Evolutionary conservation across 1,140 invertebrate genomes (phyloP).

Genomic region (Drosophila takahashii): DNA sequence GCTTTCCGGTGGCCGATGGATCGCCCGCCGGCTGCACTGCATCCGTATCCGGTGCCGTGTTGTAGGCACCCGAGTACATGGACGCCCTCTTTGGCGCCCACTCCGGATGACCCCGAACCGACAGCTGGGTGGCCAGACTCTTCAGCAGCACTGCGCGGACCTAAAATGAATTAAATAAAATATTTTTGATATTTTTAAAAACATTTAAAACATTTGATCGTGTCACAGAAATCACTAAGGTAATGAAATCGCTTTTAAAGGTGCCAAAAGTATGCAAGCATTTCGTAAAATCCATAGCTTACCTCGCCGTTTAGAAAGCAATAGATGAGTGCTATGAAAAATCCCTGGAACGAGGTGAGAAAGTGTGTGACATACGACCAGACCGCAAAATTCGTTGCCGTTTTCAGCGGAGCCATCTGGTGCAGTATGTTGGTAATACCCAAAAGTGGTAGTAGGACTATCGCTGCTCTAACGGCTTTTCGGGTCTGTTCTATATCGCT

Average conservation of each 20-base stretch:
- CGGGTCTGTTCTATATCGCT: slow-evolving; percentile 93
- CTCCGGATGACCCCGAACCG: slow-evolving; percentile 85
- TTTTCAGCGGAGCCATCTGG: slow-evolving; percentile 89
- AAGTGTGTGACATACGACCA: slow-evolving; percentile 94
- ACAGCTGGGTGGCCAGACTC: slow-evolving; percentile 86
- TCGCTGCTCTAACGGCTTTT: slow-evolving; percentile 92
- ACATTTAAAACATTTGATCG: too few species aligned
- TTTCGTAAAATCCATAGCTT: slow-evolving; percentile 52
- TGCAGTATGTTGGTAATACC: slow-evolving; percentile 92
- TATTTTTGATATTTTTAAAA: too few species aligned
- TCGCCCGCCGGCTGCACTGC: slow-evolving; percentile 59
- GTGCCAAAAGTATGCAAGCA: too few species aligned
- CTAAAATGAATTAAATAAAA: slow-evolving; percentile 65
- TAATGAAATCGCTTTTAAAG: too few species aligned
- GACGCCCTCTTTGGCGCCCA: slow-evolving; percentile 85
- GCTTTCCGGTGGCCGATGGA: slow-evolving; percentile 40
- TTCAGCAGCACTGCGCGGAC: slow-evolving; percentile 87
- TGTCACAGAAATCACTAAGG: too few species aligned
- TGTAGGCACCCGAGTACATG: slow-evolving; percentile 84
- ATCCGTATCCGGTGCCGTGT: slow-evolving; percentile 80
- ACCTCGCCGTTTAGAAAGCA: slow-evolving; percentile 96
- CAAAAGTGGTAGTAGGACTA: slow-evolving; percentile 92
- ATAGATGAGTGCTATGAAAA: slow-evolving; percentile 93
- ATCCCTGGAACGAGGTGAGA: slow-evolving; percentile 93
- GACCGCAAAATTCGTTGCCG: slow-evolving; percentile 89